These are phyloP conservation scores for Philonicus albiceps DNA, from an alignment of 2,888 invertebrate genomes.

Conservation along the genomic window DNA sequence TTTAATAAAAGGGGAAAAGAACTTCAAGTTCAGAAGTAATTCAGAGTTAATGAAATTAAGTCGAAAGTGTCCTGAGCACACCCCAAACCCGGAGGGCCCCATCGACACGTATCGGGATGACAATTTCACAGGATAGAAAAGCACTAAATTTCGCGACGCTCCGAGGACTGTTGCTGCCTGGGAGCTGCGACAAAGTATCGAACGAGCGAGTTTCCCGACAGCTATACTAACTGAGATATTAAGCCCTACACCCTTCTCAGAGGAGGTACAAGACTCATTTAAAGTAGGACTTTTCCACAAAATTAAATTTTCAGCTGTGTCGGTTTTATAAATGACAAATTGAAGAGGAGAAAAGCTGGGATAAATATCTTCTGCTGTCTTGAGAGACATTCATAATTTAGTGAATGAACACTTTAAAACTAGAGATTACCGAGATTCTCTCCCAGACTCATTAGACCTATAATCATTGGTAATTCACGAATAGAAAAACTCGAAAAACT, in stretches of 20 bases:
- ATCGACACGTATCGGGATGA: background rate
- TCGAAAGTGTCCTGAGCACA: background rate
- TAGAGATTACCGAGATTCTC: background rate
- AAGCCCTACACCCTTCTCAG: background rate
- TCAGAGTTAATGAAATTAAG: constrained; percentile 15
- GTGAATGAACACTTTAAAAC: background rate
- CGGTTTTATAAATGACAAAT: background rate
- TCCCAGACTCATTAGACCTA: background rate
- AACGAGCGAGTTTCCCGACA: background rate
- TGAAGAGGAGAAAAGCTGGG: background rate
- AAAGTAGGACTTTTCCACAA: background rate
- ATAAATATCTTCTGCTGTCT: background rate
- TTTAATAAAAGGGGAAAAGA: constrained; percentile 1
- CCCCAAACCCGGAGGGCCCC: background rate
- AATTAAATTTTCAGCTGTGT: background rate
- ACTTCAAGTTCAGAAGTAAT: constrained; percentile 9
- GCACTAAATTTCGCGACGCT: background rate
- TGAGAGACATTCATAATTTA: background rate
- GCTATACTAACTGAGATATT: background rate
- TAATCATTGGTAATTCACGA: background rate
- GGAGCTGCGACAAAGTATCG: background rate
- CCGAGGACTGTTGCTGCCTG: background rate
- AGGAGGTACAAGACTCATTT: background rate
- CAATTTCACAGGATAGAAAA: background rate
- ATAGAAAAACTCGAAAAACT: background rate